These are phyloP conservation scores for Catonia carolina DNA, from an alignment of 2,888 invertebrate genomes.

Conservation along the genomic window DNA sequence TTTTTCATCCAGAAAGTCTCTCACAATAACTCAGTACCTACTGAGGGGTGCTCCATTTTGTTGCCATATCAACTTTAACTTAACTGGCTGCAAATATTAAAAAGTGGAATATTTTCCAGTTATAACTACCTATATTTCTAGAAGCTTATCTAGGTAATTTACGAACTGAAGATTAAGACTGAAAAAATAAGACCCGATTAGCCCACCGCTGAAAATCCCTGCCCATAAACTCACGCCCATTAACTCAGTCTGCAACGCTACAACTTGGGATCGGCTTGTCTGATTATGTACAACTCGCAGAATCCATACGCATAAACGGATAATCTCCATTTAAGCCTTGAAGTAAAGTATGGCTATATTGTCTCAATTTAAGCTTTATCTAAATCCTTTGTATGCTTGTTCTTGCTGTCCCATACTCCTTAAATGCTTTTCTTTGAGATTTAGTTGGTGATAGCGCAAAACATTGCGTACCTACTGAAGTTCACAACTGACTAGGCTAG, in stretches of 20 bases:
- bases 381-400: conserved; percentile 15
- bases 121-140: no score
- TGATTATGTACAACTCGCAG: neutral
- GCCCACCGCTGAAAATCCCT: no score
- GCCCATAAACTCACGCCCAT: conserved; percentile 18
- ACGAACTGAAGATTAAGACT: no score
- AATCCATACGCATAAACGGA: conserved; percentile 3
- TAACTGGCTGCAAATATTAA: conserved; percentile 12
- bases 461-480: neutral
- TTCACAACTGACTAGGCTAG: no score
- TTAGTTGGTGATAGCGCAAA: conserved; percentile 7
- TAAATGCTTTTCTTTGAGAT: conserved; percentile 7
- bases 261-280: conserved; percentile 6
- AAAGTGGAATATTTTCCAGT: no score
- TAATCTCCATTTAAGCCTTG: conserved; percentile 13
- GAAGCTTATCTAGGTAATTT: no score
- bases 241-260: conserved; percentile 12
- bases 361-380: conserved; percentile 15
- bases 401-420: conserved; percentile 7
- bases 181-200: no score
- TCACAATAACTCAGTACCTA: no score
- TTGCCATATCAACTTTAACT: conserved; percentile 19
- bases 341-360: conserved; percentile 9
- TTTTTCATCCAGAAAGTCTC: no score
- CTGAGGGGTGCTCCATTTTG: no score